These are phyloP conservation scores for Panurus biarmicus DNA, from an alignment of 2,113 vertebrate species.

Conservation along the genomic window DNA sequence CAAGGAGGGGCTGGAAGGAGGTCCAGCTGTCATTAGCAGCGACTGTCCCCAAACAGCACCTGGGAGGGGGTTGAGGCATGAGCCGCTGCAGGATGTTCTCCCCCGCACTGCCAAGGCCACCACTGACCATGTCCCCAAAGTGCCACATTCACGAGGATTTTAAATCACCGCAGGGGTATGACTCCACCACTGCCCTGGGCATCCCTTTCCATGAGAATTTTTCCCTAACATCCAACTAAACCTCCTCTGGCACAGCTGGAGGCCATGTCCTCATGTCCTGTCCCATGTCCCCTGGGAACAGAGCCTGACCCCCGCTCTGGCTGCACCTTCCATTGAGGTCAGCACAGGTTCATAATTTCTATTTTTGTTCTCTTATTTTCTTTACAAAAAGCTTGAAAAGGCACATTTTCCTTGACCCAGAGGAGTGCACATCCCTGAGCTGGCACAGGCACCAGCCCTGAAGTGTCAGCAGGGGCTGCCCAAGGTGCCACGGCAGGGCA, in stretches of 20 bases:
- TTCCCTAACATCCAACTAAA: not conserved
- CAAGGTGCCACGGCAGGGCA: not conserved
- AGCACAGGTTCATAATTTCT: not conserved
- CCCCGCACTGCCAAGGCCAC: not conserved
- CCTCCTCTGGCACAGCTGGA: not conserved
- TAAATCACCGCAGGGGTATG: not conserved
- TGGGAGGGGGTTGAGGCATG: not conserved
- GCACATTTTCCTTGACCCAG: not conserved
- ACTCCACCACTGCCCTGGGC: not conserved
- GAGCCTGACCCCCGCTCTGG: accelerated
- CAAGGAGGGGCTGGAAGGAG: not conserved
- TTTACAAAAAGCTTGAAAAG: not conserved
- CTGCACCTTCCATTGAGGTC: not conserved
- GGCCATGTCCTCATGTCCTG: not conserved
- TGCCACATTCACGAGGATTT: not conserved
- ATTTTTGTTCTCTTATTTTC: not conserved
- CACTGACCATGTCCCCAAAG: accelerated
- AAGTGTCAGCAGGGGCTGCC: no score
- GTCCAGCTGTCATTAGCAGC: not conserved
- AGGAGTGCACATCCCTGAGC: accelerated
- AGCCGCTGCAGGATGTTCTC: not conserved
- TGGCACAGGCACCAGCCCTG: not conserved
- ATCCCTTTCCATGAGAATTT: not conserved
- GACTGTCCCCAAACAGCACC: not conserved
- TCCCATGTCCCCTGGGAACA: not conserved